Evolutionary conservation across 53 echinoderm and acorn worm species (phyloP), one percentile per base, ranked within the genome.

Genomic region (Patiria pectinifera): DNA sequence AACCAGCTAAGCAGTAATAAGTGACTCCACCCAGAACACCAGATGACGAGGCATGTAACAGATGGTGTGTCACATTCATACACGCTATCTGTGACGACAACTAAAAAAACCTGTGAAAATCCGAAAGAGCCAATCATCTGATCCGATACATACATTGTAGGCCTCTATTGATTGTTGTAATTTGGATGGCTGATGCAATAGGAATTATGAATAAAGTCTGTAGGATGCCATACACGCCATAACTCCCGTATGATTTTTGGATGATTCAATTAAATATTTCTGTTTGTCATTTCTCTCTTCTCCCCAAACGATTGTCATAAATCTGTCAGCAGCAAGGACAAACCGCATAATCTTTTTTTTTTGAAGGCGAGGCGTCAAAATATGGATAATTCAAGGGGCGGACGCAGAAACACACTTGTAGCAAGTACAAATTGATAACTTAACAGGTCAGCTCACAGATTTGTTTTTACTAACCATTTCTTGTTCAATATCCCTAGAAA

Each of bases 121-220:
- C 2, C 0, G n/a, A 74, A n/a, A 74, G 22, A 74, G 24, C 22
- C 10, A 16, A 74, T n/a, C 4, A 47, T 35, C 15, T 24, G 2
- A 24, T 11, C 79, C 45, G 11, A 45, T 47, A 15, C 12, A 12
- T 66, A 35, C 35, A 35, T 35, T 35, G 35, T 35, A 35, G 35
- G 35, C 35, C 35, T 35, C 35, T 35, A 78, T 78, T 78, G 45
- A 78, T 78, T 46, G 44, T 16, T 18, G 74, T 71, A 48, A 71
- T 74, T 86, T 71, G 48, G 22, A 48, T 48, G 74, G 86, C 86
- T 86, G 86, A 86, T 86, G 86, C 71, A 86, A 86, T 86, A 78
- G 3, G 53, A 76, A n/a, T 21, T 23, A 24, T 76, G 15, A 47
- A 86, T 86, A 53, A 49, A 47, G 43, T 23, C 45, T 43, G 15